Evolutionary conservation across 2,113 vertebrate species (phyloP).

Genomic region (Tenrec ecaudatus): DNA sequence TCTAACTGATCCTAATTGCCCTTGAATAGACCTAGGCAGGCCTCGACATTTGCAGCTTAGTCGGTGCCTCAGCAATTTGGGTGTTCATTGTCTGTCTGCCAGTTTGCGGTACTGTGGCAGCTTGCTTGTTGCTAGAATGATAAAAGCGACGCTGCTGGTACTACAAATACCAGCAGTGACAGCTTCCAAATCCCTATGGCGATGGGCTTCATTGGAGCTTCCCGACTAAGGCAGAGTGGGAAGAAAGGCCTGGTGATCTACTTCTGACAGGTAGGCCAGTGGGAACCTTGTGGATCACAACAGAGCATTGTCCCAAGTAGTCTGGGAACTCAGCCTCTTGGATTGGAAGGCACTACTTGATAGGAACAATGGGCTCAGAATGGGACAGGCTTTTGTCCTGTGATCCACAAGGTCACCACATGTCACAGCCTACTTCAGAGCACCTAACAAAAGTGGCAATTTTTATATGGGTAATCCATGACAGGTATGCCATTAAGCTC

Average conservation of each 20-base stretch:
- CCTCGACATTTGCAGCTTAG: background rate
- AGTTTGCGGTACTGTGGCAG: background rate
- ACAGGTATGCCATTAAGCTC: background rate
- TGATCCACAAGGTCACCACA: background rate
- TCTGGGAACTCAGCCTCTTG: background rate
- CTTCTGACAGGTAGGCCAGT: background rate
- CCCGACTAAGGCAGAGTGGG: background rate
- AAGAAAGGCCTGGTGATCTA: background rate
- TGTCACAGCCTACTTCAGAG: background rate
- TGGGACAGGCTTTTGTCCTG: background rate
- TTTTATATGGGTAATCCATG: background rate
- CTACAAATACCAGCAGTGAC: background rate
- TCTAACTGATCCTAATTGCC: background rate
- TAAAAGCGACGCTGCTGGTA: background rate
- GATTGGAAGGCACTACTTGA: background rate
- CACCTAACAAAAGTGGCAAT: background rate
- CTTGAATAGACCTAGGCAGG: background rate
- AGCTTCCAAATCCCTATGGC: background rate
- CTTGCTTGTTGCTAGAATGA: background rate
- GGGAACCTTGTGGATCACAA: background rate
- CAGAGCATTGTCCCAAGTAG: background rate
- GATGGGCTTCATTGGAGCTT: background rate
- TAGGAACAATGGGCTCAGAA: background rate
- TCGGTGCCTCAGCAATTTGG: background rate
- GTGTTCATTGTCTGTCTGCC: background rate